Evolutionary conservation across 2,797 vertebrate genomes (phyloP), one percentile per base, ranked within the genome.

Genomic region (Meda fulgida): DNA sequence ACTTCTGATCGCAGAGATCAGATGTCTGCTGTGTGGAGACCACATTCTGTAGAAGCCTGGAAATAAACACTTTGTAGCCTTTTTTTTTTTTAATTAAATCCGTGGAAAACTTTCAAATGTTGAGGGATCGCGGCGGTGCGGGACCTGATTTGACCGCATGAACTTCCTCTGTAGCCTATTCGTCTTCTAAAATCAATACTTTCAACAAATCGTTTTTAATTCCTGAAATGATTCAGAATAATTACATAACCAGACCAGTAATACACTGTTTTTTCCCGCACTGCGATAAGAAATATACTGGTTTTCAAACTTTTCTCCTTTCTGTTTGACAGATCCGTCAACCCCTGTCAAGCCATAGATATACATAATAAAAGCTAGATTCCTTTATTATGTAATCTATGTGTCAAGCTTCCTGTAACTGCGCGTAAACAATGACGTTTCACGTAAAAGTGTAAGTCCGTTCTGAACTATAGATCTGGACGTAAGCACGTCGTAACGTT

Each of bases 351-450:
- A 40, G 60, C 78, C n/a, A n/a, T n/a, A n/a, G n/a, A n/a, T n/a
- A n/a, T n/a, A n/a, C n/a, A n/a, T n/a, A n/a, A n/a, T n/a, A n/a
- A n/a, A n/a, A n/a, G n/a, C n/a, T n/a, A n/a, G n/a, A n/a, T n/a
- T n/a, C n/a, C n/a, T n/a, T n/a, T n/a, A n/a, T n/a, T n/a, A n/a
- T n/a, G n/a, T n/a, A n/a, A n/a, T n/a, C n/a, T n/a, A n/a, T n/a
- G n/a, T 53, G 19, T 36, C 46, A 31, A 40, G 60, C 78, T 84
- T 87, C 86, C 86, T 46, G 86, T 40, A 69, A 80, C 60, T 53
- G 31, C 7, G 40, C 38, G 75, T 84, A 38, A 60, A 55, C 65
- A 66, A 31, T 84, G 82, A 87, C 86, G 81, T 70, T 29, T 40
- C 23, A 71, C 67, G 67, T 9, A 10, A 51, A 72, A 73, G 29